Conservation (phyloP, 2,797 vertebrate genomes). For the Echeneis naucrates region DNA sequence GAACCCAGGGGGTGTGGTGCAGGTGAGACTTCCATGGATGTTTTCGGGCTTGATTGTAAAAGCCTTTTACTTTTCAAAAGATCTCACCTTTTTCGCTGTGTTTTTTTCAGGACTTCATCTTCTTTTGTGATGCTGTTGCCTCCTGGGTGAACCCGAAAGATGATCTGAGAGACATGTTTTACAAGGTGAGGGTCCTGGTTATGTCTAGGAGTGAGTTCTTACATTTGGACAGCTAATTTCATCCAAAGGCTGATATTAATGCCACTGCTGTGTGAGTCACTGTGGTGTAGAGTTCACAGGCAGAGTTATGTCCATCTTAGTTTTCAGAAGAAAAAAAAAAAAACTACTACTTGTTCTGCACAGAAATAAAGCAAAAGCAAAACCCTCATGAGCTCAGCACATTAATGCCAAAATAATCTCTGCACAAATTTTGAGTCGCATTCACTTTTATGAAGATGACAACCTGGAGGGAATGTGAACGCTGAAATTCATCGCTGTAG, state of each 20-base stretch:
- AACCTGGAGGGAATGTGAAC: not conserved
- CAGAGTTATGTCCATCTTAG: not conserved
- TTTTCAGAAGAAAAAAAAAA: not conserved
- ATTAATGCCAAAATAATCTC: not conserved
- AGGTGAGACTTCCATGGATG: constrained; percentile 77
- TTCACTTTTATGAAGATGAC: not conserved
- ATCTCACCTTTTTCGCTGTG: not conserved
- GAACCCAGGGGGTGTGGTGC: constrained; percentile 93
- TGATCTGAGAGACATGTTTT: constrained; percentile 95
- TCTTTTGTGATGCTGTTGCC: constrained; percentile 95
- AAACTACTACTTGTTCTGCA: constrained; percentile 2
- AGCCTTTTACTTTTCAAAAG: not conserved
- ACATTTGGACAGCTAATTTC: not conserved
- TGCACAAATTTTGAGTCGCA: not conserved
- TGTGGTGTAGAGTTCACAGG: constrained; percentile 7
- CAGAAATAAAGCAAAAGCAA: constrained; percentile 4
- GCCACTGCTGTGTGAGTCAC: constrained; percentile 14
- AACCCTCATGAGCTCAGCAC: not conserved
- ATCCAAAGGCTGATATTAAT: constrained; percentile 2
- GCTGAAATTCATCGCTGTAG: not conserved
- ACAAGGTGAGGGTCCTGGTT: constrained; percentile 84
- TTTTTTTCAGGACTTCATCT: constrained; percentile 91
- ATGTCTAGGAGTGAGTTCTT: not conserved
- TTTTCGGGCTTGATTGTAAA: not conserved
- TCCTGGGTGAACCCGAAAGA: constrained; percentile 96